Base-by-base conservation (phyloP, 2,888 invertebrate species). In the Phragmatobia fuliginosa region DNA sequence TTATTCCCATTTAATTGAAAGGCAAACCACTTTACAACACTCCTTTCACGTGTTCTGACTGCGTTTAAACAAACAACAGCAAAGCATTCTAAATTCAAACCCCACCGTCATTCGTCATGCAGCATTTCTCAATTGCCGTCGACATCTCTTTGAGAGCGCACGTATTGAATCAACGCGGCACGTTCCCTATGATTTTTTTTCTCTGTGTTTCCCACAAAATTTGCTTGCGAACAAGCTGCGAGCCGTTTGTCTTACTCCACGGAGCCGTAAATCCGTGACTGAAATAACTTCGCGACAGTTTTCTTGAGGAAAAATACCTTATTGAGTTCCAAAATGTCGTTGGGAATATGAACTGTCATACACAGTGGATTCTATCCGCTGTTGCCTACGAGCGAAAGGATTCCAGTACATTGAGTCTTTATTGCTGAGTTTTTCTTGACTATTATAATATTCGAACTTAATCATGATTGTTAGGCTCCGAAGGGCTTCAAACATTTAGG, bases 211-310 rank as follows among this genome's bases (percentile, higher is more conserved):
- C 75, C 80, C 84, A 75, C 85, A 84, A 88, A 88, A 90, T 90
- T 90, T 90, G 87, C 85, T 88, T 86, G 87, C 86, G 84, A 86
- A 86, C 85, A 82, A 73, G 83, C 83, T 83, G 82, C 86, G 82
- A 81, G 83, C 83, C 88, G 86, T 87, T 91, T 90, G 88, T 90
- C 88, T 90, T 87, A 88, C 87, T 85, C 82, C 82, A 83, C 79
- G 86, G 84, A 82, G 81, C 86, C 81, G 88, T 87, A 87, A 90
- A 90, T 89, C 86, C 91, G 91, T 91, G 91, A 91, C 90, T 89
- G 82, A 90, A 91, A 91, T 91, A 89, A 86, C 82, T 82, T 77
- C 78, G 79, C 77, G 79, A 81, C 72, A 76, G 78, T 79, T 83
- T 81, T 76, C 76, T 75, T 74, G 71, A 31, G 72, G 76, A 77